Conservation (phyloP, 2,113 vertebrate species). For the Thunnus thynnus region DNA sequence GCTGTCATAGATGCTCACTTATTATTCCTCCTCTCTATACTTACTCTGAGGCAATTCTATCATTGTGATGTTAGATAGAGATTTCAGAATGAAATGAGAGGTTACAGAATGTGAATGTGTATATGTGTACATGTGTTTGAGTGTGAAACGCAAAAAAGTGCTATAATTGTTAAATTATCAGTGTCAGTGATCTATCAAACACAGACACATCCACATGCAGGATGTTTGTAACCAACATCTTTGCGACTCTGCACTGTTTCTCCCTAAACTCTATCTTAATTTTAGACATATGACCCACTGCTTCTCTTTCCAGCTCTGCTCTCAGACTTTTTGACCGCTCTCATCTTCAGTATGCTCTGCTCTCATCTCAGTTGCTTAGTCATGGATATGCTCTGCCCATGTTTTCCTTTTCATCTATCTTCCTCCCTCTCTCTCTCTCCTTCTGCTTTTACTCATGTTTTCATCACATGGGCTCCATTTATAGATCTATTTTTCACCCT, state of each 20-base stretch:
- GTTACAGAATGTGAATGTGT: background rate
- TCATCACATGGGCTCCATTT: background rate
- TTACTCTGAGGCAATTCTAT: too few relatives aligned
- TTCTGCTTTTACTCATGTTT: conserved; percentile 6
- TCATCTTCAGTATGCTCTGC: background rate
- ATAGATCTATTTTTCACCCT: background rate
- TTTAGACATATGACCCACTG: background rate
- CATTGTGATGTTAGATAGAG: background rate
- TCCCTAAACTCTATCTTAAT: conserved; percentile 6
- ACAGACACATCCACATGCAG: too few relatives aligned
- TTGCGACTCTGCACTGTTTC: background rate
- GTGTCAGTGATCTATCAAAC: too few relatives aligned
- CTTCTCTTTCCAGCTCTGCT: background rate
- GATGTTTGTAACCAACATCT: too few relatives aligned
- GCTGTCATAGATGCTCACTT: too few relatives aligned
- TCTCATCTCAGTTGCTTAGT: conserved; percentile 22
- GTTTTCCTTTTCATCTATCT: conserved; percentile 17
- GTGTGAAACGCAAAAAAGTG: background rate
- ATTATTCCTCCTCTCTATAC: too few relatives aligned
- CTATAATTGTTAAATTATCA: background rate
- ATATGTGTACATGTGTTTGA: background rate
- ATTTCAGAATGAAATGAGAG: conserved; percentile 3
- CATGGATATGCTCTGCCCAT: background rate
- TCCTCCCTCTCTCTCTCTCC: background rate
- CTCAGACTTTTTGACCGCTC: background rate